phyloP scores from a whole-genome alignment of 2,113 vertebrate genomes.

The Lophochroa leadbeateri region DNA sequence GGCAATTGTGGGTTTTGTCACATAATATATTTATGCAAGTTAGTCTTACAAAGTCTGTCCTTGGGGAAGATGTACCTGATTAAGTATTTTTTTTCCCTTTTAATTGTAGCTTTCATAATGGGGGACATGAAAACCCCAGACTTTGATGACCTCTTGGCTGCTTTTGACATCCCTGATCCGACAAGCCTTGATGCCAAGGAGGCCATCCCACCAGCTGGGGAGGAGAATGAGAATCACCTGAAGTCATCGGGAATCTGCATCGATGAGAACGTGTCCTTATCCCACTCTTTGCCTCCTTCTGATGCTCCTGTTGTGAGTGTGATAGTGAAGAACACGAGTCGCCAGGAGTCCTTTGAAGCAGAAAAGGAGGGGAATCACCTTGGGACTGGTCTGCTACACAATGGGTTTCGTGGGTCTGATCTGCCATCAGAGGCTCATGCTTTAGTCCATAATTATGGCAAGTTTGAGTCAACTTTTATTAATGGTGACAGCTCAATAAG shows the following conservation, averaged over 20 bases:
- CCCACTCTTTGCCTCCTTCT: constrained; percentile 74
- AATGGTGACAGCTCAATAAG: constrained; percentile 84
- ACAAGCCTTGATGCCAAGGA: constrained; percentile 95
- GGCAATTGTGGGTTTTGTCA: not conserved
- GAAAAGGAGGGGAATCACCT: constrained; percentile 83
- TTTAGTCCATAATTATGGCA: constrained; percentile 77
- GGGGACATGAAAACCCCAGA: constrained; percentile 99
- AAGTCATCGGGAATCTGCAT: constrained; percentile 86
- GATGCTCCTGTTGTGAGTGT: constrained; percentile 91
- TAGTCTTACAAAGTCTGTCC: not conserved
- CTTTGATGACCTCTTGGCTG: constrained; percentile 97
- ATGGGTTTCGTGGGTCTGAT: constrained; percentile 84
- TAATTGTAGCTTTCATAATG: constrained; percentile 83
- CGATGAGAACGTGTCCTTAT: constrained; percentile 79
- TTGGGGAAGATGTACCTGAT: not conserved
- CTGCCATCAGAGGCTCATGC: constrained; percentile 71
- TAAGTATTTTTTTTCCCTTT: not conserved
- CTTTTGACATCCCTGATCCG: constrained; percentile 98
- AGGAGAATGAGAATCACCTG: constrained; percentile 86
- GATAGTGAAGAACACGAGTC: constrained; percentile 95
- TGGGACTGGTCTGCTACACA: constrained; percentile 78
- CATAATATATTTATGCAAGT: not conserved
- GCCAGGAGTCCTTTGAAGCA: constrained; percentile 85
- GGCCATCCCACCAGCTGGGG: constrained; percentile 83
- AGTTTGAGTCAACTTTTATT: constrained; percentile 83